Percentiles rank a stretch among this genome's conserved stretches.
These are phyloP conservation scores for Daphoenositta chrysoptera DNA, from an alignment of 2,113 vertebrate genomes.

Conservation along the genomic window DNA sequence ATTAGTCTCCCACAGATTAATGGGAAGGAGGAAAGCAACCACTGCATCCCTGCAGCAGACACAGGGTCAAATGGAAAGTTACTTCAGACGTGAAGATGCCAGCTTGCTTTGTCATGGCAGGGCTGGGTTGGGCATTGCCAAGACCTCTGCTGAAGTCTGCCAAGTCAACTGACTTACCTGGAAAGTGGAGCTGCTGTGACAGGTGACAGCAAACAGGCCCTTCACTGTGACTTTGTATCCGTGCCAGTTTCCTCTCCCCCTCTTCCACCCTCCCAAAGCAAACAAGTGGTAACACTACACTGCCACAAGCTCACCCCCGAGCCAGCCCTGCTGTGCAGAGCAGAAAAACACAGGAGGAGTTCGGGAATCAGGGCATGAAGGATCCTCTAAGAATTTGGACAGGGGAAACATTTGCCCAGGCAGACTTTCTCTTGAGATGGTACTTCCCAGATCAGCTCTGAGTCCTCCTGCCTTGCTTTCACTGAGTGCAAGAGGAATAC, in stretches of 20 bases:
- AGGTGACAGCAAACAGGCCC: background rate
- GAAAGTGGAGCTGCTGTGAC: background rate
- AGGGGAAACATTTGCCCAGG: background rate
- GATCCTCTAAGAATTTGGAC: background rate
- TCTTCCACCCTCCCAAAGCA: background rate
- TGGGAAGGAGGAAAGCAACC: background rate
- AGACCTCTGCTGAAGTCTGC: background rate
- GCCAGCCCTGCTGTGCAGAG: background rate
- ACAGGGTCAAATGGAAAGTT: background rate
- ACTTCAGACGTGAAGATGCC: background rate
- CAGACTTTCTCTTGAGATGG: background rate
- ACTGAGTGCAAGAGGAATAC: background rate
- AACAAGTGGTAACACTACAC: background rate
- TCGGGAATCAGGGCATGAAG: background rate
- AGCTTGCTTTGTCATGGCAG: background rate
- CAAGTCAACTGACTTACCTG: background rate
- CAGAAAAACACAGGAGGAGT: accelerated
- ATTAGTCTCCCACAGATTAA: background rate
- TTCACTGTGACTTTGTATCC: background rate
- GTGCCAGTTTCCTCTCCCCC: background rate
- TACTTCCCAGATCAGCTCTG: background rate
- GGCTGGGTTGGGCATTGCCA: background rate
- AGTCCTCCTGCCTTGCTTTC: background rate
- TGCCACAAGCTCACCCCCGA: background rate
- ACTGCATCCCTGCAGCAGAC: background rate